Conservation (phyloP, 2,797 vertebrate genomes). For the Enteromius mattozi region DNA sequence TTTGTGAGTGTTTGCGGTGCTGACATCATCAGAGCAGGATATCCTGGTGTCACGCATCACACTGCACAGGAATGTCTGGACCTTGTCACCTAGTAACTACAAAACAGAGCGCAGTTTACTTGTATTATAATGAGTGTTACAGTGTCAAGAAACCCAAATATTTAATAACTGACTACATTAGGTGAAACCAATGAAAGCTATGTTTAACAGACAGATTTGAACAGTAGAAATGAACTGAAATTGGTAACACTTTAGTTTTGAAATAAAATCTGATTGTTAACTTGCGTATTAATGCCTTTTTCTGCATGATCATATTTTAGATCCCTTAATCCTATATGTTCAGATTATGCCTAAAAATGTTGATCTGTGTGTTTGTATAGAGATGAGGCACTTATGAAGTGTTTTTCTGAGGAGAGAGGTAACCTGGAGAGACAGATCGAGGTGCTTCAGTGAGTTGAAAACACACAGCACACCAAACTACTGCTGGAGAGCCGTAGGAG, state of each 20-base stretch:
- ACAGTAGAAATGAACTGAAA: background rate
- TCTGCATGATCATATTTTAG: background rate
- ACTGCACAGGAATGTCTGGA: conserved; percentile 70
- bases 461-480: background rate
- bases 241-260: background rate
- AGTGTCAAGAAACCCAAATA: conserved; percentile 4
- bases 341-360: background rate
- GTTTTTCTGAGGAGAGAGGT: conserved; percentile 89
- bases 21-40: conserved; percentile 77
- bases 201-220: background rate
- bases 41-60: conserved; percentile 78
- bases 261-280: background rate
- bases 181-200: background rate
- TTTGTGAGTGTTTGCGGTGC: conserved; percentile 63
- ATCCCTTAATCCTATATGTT: background rate
- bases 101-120: conserved; percentile 40
- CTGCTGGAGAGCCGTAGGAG: background rate
- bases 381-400: conserved; percentile 89
- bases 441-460: conserved; percentile 89
- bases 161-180: background rate
- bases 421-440: conserved; percentile 92
- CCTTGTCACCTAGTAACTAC: conserved; percentile 72
- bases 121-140: background rate
- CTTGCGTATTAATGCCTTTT: background rate
- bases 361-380: conserved; percentile 70